Evolutionary conservation across 2,797 vertebrate species (phyloP).

Genomic region (Rhincodon typus): DNA sequence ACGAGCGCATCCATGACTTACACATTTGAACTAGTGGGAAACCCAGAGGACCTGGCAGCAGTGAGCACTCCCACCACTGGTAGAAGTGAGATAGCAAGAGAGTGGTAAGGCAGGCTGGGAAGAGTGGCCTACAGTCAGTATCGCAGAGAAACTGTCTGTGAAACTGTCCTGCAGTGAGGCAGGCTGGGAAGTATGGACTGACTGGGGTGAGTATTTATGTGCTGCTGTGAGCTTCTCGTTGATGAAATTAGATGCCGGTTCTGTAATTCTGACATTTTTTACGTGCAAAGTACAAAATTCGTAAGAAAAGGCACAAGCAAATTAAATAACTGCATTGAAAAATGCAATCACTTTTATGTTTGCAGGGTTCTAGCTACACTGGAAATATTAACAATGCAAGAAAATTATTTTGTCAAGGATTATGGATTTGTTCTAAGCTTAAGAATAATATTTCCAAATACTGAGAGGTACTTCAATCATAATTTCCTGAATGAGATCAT

Average conservation of each 20-base stretch:
- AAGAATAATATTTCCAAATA: constrained; percentile 25
- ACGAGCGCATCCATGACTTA: too few relatives aligned
- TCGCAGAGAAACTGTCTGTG: too few relatives aligned
- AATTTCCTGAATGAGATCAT: not conserved
- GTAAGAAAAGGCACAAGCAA: not conserved
- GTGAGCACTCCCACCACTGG: too few relatives aligned
- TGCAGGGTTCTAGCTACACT: not conserved
- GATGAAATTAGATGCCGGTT: not conserved
- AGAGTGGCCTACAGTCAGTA: too few relatives aligned
- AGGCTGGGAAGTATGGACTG: too few relatives aligned
- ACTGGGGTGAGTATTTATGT: too few relatives aligned
- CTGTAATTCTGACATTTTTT: not conserved
- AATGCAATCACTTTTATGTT: not conserved
- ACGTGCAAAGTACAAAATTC: not conserved
- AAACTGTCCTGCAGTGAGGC: too few relatives aligned
- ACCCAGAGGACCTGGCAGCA: too few relatives aligned
- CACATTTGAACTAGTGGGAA: too few relatives aligned
- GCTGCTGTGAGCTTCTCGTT: not conserved
- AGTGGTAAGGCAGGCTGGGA: too few relatives aligned
- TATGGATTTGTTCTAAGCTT: not conserved
- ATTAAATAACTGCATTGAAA: not conserved
- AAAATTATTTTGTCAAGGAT: not conserved
- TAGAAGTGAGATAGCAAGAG: too few relatives aligned
- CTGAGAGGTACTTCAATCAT: constrained; percentile 1
- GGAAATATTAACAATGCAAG: not conserved